Conservation (phyloP, 1,140 invertebrate genomes). For the Zaprionus capensis region DNA sequence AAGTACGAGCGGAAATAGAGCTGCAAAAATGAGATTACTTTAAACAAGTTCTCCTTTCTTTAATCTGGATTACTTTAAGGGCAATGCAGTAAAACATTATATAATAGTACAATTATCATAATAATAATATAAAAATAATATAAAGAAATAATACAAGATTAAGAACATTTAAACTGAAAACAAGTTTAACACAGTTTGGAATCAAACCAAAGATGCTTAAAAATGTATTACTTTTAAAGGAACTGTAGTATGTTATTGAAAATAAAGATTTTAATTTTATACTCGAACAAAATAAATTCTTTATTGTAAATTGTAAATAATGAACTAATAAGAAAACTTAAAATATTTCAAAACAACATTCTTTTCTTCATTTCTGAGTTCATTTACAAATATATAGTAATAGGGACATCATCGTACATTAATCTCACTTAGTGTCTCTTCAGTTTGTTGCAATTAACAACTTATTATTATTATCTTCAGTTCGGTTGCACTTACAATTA, state of each 20-base stretch:
- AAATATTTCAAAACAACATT: too few relatives aligned
- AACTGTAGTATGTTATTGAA: too few relatives aligned
- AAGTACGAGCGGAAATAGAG: background rate
- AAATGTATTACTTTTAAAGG: too few relatives aligned
- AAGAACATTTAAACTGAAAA: too few relatives aligned
- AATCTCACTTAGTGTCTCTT: background rate
- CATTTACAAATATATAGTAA: too few relatives aligned
- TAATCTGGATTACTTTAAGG: background rate
- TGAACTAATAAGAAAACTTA: too few relatives aligned
- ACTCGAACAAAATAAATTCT: too few relatives aligned
- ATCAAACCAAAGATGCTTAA: too few relatives aligned
- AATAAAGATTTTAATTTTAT: too few relatives aligned
- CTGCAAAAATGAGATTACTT: background rate
- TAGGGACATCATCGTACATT: background rate
- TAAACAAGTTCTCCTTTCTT: background rate
- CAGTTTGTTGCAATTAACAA: background rate
- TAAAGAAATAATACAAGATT: background rate
- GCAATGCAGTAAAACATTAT: background rate
- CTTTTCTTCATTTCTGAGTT: too few relatives aligned
- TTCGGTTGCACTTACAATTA: slow-evolving; percentile 59
- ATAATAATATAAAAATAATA: background rate
- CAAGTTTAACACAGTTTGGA: too few relatives aligned
- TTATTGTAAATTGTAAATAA: background rate
- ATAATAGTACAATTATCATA: background rate
- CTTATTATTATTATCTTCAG: background rate